Evolutionary conservation across 1,140 invertebrate species (phyloP).

Genomic region (Mylabris phalerata): DNA sequence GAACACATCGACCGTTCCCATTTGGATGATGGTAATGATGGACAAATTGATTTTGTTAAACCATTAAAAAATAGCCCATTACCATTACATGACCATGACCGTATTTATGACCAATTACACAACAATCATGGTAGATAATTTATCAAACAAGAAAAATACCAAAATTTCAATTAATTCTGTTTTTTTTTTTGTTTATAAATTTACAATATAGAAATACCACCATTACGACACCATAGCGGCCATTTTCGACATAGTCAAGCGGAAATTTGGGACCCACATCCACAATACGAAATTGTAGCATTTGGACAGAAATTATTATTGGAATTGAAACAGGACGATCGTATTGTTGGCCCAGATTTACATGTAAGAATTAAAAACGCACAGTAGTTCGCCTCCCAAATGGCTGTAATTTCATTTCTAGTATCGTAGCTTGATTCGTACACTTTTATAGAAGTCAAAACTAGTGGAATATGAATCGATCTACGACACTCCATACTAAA

Average conservation of each 20-base stretch:
- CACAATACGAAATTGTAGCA: conserved; percentile 58
- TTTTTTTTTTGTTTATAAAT: too few species aligned
- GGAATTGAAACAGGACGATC: conserved; percentile 49
- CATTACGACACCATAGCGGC: conserved; percentile 48
- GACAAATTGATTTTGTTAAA: conserved; percentile 32
- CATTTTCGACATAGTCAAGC: conserved; percentile 56
- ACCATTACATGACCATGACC: conserved; percentile 25
- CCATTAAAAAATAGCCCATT: conserved; percentile 33
- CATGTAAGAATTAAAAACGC: conserved; percentile 55
- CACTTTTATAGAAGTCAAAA: too few species aligned
- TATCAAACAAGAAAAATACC: too few species aligned
- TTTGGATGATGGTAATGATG: conserved; percentile 12
- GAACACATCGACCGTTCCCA: too few species aligned
- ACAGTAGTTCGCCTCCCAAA: not conserved
- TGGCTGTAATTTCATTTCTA: too few species aligned
- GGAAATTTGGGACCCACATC: conserved; percentile 66
- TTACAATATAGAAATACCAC: conserved; percentile 20
- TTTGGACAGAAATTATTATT: conserved; percentile 54
- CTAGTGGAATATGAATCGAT: too few species aligned
- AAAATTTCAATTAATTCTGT: too few species aligned
- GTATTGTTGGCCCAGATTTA: conserved; percentile 49
- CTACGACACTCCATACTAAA: too few species aligned
- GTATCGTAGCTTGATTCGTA: not conserved
- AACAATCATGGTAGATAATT: conserved; percentile 13
- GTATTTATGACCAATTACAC: conserved; percentile 24